Evolutionary conservation across 1,140 invertebrate genomes (phyloP), one percentile per base, ranked within the genome.

Genomic region (Rhagoletis pomonella): DNA sequence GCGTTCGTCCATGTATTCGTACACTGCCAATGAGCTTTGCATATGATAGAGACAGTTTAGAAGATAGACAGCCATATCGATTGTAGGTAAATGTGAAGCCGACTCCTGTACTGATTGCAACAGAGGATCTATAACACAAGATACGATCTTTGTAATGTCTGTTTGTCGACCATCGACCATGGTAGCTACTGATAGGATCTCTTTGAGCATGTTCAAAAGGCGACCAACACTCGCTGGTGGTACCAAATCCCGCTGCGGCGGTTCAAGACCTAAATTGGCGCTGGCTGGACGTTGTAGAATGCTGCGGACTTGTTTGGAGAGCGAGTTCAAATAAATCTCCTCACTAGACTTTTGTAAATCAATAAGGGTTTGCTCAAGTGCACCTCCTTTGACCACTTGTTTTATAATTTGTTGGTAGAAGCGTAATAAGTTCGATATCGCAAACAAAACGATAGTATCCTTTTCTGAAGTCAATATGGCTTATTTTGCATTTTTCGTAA

Each of bases 61-160:
- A 90, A 98, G 95, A 93, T 99, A 99, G 0, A 99, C 97, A 59
- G 98, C 97, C 97, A 99, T 98, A 90, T 99, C 98, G 39, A 97
- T 95, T 2, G 97, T 96, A 88, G 97, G 97, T 64, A 99, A 93
- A 90, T 97, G 96, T n/a, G 97, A 97, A 14, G 98, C 98, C 88
- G 98, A 98, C 92, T 99, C 96, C 93, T 98, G 98, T 47, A 99
- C 96, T 89, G 98, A 97, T 94, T 98, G 96, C 85, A 99, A 93
- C 69, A 99, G 93, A 9, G 99, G 99, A 93, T 99, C 98, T 73
- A 99, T 95, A 39, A 99, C 96, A 90, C 96, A 96, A 0, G 96
- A 95, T 7, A 99, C 96, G 85, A 99, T 98, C 95, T 98, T 94
- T 87, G 93, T 94, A 59, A 94, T 94, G 88, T 93, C 95, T 88